These are phyloP conservation scores for Callyntrura guangdongensis DNA, from an alignment of 2,888 invertebrate species.

Conservation along the genomic window DNA sequence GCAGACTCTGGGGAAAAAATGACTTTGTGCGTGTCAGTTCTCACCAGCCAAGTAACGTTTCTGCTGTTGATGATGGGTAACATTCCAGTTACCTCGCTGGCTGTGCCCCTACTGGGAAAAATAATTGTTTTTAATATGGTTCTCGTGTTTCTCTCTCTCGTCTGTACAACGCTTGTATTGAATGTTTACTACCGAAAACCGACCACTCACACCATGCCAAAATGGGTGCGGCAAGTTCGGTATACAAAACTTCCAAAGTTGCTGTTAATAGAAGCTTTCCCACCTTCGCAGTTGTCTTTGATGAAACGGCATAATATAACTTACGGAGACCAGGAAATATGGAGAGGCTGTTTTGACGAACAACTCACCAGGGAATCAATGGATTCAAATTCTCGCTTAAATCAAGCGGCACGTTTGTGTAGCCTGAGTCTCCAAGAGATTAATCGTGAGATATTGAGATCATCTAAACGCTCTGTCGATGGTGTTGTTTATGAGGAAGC, in stretches of 20 bases:
- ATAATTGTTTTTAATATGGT: slow-evolving; percentile 32
- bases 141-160: slow-evolving; percentile 28
- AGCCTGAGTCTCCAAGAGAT: slow-evolving; percentile 15
- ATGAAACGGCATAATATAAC: no score
- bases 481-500: not conserved
- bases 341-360: not conserved
- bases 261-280: slow-evolving; percentile 14
- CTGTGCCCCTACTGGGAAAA: slow-evolving; percentile 45
- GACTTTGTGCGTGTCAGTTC: slow-evolving; percentile 8
- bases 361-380: not conserved
- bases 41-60: slow-evolving; percentile 25
- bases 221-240: not conserved
- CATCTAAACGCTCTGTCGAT: not conserved
- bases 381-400: not conserved
- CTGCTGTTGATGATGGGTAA: slow-evolving; percentile 43
- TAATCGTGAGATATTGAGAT: not conserved
- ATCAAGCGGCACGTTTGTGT: not conserved
- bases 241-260: slow-evolving; percentile 21
- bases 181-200: slow-evolving; percentile 43
- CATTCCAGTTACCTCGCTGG: slow-evolving; percentile 45
- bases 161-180: slow-evolving; percentile 40
- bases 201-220: not conserved
- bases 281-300: not conserved
- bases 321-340: not conserved
- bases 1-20: slow-evolving; percentile 46